Evolutionary conservation across 2,113 vertebrate genomes (phyloP).

Genomic region (Ornithorhynchus anatinus): DNA sequence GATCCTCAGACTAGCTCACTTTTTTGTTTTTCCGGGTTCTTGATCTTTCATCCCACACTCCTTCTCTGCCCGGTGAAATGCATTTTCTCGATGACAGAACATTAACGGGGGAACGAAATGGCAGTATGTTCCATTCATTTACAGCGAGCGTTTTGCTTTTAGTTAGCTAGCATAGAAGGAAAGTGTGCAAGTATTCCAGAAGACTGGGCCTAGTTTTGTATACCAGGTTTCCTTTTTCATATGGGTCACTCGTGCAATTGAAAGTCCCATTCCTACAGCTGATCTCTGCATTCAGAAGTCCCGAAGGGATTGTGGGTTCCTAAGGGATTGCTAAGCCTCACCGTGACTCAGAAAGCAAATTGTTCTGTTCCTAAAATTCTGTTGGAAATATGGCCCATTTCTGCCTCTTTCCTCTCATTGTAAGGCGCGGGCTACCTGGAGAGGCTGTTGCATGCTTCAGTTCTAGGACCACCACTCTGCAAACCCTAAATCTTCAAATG

Average conservation of each 20-base stretch:
- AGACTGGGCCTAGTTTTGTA: conserved; percentile 19
- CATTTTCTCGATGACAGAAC: conserved; percentile 35
- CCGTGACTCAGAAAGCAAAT: conserved; percentile 28
- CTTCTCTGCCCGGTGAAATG: conserved; percentile 30
- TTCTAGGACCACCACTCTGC: conserved; percentile 46
- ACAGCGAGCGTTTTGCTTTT: conserved; percentile 37
- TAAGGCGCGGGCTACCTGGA: conserved; percentile 52
- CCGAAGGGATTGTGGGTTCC: too few species aligned
- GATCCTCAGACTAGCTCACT: conserved; percentile 44
- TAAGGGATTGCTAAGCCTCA: too few species aligned
- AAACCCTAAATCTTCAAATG: conserved; percentile 63
- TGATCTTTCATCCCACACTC: conserved; percentile 56
- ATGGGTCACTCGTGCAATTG: conserved; percentile 26
- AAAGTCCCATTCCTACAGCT: conserved; percentile 21
- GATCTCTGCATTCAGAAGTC: conserved; percentile 1
- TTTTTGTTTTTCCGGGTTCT: too few species aligned
- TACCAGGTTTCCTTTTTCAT: conserved; percentile 30
- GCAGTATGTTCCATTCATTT: conserved; percentile 47
- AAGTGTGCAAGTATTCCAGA: conserved; percentile 49
- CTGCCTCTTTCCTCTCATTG: conserved; percentile 58
- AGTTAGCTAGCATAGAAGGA: conserved; percentile 23
- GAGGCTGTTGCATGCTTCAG: conserved; percentile 51
- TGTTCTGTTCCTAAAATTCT: conserved; percentile 42
- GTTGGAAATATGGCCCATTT: conserved; percentile 18
- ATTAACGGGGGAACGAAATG: conserved; percentile 8